Conservation (phyloP, 2,888 invertebrate genomes). For the Meghimatium bilineatum region DNA sequence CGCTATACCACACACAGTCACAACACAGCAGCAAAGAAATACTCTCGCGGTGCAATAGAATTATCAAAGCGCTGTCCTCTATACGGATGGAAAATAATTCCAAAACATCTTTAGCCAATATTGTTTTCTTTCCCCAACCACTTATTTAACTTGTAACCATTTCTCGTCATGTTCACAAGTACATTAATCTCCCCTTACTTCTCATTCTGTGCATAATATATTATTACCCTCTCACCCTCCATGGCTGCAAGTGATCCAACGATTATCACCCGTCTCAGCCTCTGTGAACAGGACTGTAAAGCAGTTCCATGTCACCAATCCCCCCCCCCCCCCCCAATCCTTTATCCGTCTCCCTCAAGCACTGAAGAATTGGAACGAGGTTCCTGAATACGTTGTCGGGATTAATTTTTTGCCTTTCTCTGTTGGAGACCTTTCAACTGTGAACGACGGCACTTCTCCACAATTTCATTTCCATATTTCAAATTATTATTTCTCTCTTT, state of each 20-base stretch:
- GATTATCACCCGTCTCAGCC: constrained; percentile 16
- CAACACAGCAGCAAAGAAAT: constrained; percentile 1
- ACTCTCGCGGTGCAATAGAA: background rate
- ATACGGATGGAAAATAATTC: constrained; percentile 36
- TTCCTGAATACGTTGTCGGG: constrained; percentile 33
- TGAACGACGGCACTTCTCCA: constrained; percentile 18
- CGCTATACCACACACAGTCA: constrained; percentile 6
- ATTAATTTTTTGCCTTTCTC: constrained; percentile 44
- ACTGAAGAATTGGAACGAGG: constrained; percentile 28
- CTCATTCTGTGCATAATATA: background rate
- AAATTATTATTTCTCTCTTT: constrained; percentile 16
- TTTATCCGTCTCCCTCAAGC: background rate
- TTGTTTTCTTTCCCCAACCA: constrained; percentile 43
- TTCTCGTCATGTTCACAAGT: background rate
- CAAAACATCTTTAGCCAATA: constrained; percentile 40
- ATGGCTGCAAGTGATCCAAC: constrained; percentile 8
- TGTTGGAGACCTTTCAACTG: constrained; percentile 40
- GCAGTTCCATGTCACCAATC: background rate
- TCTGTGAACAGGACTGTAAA: background rate
- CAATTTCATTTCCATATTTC: constrained; percentile 43
- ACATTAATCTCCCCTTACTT: background rate
- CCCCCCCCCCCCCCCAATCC: no score
- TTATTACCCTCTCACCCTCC: background rate
- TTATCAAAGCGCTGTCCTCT: background rate
- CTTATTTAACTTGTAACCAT: background rate